Evolutionary conservation across 2,888 invertebrate species (phyloP).

Genomic region (Bellardia pandia): DNA sequence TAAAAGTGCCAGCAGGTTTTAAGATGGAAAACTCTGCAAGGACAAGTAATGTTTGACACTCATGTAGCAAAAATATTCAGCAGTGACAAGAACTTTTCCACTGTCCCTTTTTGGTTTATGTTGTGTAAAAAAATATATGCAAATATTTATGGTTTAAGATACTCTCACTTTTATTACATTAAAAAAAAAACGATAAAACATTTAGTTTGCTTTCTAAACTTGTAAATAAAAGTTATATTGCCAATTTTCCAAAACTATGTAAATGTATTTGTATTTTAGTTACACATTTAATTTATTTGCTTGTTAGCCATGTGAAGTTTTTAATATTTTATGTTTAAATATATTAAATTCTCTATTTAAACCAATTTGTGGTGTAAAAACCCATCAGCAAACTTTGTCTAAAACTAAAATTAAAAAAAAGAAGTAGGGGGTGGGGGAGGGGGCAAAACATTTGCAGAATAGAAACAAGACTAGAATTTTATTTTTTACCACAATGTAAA

Average conservation of each 20-base stretch:
- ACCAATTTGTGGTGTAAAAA: slow-evolving; percentile 58
- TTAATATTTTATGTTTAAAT: not conserved
- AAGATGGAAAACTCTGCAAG: no score
- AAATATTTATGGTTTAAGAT: no score
- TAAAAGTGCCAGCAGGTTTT: no score
- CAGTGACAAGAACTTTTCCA: no score
- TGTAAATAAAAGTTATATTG: not conserved
- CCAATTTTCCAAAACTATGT: not conserved
- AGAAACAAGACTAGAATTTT: slow-evolving; percentile 38
- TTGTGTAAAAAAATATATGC: no score
- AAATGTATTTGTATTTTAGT: not conserved
- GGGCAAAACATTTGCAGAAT: not conserved
- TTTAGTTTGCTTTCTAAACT: no score
- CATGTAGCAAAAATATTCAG: no score
- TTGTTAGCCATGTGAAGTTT: not conserved
- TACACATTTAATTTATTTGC: slow-evolving; percentile 12
- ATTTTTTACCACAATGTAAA: slow-evolving; percentile 62
- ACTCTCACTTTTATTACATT: no score
- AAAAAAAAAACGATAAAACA: no score
- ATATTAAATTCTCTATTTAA: slow-evolving; percentile 6
- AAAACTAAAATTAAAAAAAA: slow-evolving; percentile 4
- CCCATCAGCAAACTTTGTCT: slow-evolving; percentile 56
- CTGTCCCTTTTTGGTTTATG: no score
- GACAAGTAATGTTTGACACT: no score
- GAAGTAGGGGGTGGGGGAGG: not conserved